Base-by-base conservation (phyloP, 2,888 invertebrate genomes). In the Rugalucina vietnamica region DNA sequence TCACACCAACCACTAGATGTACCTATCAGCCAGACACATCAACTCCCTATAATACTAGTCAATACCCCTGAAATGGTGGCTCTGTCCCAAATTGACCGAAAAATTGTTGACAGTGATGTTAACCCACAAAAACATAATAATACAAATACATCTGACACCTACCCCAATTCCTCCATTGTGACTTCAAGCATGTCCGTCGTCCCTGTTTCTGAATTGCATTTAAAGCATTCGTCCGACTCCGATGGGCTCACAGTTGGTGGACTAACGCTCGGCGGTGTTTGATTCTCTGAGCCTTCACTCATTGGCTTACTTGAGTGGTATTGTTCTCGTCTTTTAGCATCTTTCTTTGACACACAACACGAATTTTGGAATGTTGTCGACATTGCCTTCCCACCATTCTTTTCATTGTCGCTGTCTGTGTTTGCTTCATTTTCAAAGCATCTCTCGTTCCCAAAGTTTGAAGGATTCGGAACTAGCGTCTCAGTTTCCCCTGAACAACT, bases 91-190 rank as follows among this genome's bases (percentile, higher is more conserved):
- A n/a, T n/a, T n/a, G n/a, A n/a, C n/a, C n/a, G n/a, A n/a, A n/a
- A n/a, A n/a, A n/a, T n/a, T n/a, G n/a, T n/a, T n/a, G n/a, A n/a
- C n/a, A n/a, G n/a, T n/a, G n/a, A n/a, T n/a, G n/a, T n/a, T n/a
- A n/a, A n/a, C n/a, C n/a, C n/a, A n/a, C n/a, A n/a, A n/a, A n/a
- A n/a, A n/a, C n/a, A n/a, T n/a, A n/a, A n/a, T n/a, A n/a, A n/a
- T n/a, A n/a, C n/a, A n/a, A n/a, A n/a, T n/a, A n/a, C n/a, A n/a
- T n/a, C n/a, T n/a, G n/a, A 60, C 24, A 78, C 73, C 29, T 77
- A 85, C 85, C 82, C 85, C n/a, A 85, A 74, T 57, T 85, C 77
- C 14, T 82, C 85, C 76, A 84, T 36, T 4, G 81, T 72, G 29
- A 73, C 43, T 21, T 71, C n/a, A 14, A 65, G 34, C 32, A 65